Conservation (phyloP, 2,113 vertebrate species). For the Grammomys surdaster region DNA sequence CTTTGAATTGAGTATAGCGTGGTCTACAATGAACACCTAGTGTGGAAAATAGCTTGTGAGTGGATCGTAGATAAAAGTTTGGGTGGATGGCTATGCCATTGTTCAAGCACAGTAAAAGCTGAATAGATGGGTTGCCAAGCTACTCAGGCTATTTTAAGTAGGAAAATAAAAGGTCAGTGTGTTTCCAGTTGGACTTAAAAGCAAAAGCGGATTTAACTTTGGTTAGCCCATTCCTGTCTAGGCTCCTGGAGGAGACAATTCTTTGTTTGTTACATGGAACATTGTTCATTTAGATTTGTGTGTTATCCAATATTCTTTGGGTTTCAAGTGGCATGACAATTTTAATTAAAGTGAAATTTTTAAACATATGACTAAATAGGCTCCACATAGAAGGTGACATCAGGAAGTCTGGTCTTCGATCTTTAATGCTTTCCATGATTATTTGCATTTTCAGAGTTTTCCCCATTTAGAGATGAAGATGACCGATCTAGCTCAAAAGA, state of each 20-base stretch:
- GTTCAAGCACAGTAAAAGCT: background rate
- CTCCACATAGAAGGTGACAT: background rate
- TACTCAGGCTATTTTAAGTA: background rate
- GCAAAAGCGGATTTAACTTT: conserved; percentile 51
- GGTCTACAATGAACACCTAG: background rate
- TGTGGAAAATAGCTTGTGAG: background rate
- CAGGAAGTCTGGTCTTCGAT: background rate
- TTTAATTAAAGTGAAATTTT: conserved; percentile 50
- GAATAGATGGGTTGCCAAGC: background rate
- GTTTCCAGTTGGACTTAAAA: conserved; percentile 52
- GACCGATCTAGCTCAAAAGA: background rate
- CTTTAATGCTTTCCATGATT: background rate
- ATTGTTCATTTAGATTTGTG: background rate
- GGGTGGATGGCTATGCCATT: background rate
- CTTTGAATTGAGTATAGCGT: background rate
- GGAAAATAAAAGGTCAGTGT: conserved; percentile 14
- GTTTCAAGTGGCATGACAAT: conserved; percentile 42
- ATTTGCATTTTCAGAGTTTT: conserved; percentile 33
- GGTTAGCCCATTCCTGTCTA: conserved; percentile 33
- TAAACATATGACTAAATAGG: background rate
- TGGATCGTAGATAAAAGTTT: conserved; percentile 6
- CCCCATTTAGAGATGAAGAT: background rate
- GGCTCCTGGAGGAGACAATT: background rate
- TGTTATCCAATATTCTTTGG: background rate
- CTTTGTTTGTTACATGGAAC: background rate